These are phyloP conservation scores for Uria lomvia DNA, from an alignment of 2,113 vertebrate species.

Conservation along the genomic window DNA sequence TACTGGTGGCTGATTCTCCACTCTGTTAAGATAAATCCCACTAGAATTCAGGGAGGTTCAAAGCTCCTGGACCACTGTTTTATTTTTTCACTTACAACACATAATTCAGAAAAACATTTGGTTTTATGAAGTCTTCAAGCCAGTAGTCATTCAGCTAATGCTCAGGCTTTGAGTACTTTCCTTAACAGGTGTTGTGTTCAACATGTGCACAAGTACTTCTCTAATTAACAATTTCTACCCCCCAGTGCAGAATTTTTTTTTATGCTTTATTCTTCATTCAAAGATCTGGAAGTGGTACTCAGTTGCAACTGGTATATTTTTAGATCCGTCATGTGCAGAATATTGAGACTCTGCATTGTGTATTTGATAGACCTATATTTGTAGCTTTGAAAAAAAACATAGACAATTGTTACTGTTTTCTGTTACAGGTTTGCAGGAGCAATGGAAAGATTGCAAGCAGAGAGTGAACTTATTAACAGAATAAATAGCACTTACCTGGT, in stretches of 20 bases:
- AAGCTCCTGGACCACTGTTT: neutral
- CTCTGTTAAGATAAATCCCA: neutral
- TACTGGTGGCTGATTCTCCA: neutral
- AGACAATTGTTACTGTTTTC: neutral
- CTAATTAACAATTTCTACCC: neutral
- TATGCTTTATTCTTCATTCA: neutral
- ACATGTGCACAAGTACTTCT: neutral
- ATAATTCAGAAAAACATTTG: neutral
- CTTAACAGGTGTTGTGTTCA: neutral
- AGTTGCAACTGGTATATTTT: neutral
- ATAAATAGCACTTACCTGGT: conserved; percentile 95
- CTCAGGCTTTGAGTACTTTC: neutral
- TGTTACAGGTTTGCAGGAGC: conserved; percentile 90
- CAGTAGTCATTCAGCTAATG: neutral
- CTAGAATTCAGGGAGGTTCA: neutral
- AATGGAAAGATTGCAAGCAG: conserved; percentile 93
- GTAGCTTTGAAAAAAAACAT: neutral
- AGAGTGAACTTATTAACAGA: conserved; percentile 89
- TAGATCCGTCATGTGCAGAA: neutral
- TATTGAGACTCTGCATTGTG: neutral
- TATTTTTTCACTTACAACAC: neutral
- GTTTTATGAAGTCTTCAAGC: neutral
- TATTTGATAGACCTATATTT: neutral
- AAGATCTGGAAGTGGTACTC: neutral
- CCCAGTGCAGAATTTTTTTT: neutral